Conservation (phyloP, 1,140 invertebrate species). For the Cephus cinctus region DNA sequence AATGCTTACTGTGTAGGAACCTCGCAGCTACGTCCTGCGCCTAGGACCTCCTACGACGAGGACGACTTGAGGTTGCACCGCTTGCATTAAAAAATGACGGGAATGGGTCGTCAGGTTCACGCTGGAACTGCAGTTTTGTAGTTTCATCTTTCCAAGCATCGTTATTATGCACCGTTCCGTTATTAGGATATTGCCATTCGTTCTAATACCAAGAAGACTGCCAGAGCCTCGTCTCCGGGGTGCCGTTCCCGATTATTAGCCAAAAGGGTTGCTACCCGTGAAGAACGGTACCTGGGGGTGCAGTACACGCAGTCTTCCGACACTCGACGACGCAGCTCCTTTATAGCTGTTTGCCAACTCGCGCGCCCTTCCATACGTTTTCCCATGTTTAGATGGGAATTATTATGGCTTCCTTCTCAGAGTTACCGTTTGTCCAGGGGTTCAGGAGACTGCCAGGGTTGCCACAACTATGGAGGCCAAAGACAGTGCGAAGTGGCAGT, state of each 20-base stretch:
- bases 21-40: too few species aligned
- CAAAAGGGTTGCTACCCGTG: conserved; percentile 43
- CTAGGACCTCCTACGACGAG: too few species aligned
- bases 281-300: conserved; percentile 50
- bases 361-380: not conserved
- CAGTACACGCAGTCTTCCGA: conserved; percentile 9
- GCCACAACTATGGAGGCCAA: too few species aligned
- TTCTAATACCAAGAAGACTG: conserved; percentile 43
- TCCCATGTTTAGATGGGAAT: not conserved
- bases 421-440: too few species aligned
- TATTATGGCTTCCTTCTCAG: not conserved
- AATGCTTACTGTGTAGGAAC: too few species aligned
- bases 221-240: conserved; percentile 42
- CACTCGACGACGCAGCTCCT: conserved; percentile 19
- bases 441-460: too few species aligned
- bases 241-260: conserved; percentile 52
- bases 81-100: too few species aligned
- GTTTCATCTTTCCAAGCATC: too few species aligned
- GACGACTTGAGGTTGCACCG: too few species aligned
- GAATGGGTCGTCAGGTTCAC: too few species aligned
- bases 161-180: conserved; percentile 31
- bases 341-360: conserved; percentile 30
- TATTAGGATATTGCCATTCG: conserved; percentile 46
- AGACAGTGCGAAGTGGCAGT: too few species aligned
- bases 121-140: too few species aligned